Evolutionary conservation across 2,113 vertebrate genomes (phyloP), one percentile per base, ranked within the genome.

Genomic region (Ploceus nigricollis): DNA sequence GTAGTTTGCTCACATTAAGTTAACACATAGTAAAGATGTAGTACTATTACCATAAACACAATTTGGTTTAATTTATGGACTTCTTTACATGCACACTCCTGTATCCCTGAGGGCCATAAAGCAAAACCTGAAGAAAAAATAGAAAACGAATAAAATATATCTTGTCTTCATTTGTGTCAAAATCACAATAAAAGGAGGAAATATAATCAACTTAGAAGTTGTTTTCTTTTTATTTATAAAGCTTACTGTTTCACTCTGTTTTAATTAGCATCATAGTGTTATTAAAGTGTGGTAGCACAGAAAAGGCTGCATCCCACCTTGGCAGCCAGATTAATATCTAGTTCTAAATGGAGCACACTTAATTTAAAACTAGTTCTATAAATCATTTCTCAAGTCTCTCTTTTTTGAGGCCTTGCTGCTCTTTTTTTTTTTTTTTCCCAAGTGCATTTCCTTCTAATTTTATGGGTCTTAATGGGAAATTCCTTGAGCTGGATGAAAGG

Each of bases 221-320:
- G 56, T 47, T 97, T 96, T 61, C 25, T 35, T 84, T 96, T 97
- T 97, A 95, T 97, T 98, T 97, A 96, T 96, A 97, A 95, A 97
- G 71, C 63, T 87, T 96, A 85, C 75, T 57, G 40, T 94, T 95
- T 93, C 80, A 25, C 76, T 85, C 89, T 94, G 85, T 39, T 93
- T 97, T 97, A 90, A 92, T 97, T 97, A 97, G 92, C 82, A 94
- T 89, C 87, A 40, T 79, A 56, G 79, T 54, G 53, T 91, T 97
- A 87, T 87, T 84, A 97, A 93, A 90, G 25, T 11, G n/a, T 68
- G 58, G 40, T 14, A 79, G 16, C 40, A n/a, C 48, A 58, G 63
- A 27, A 22, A 35, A 89, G 23, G 33, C 33, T 79, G 28, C 48
- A 65, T 39, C 27, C 51, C 47, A 90, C 87, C 50, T n/a, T 69